Evolutionary conservation across 2,888 invertebrate species (phyloP).

Genomic region (Pimpla rufipes): DNA sequence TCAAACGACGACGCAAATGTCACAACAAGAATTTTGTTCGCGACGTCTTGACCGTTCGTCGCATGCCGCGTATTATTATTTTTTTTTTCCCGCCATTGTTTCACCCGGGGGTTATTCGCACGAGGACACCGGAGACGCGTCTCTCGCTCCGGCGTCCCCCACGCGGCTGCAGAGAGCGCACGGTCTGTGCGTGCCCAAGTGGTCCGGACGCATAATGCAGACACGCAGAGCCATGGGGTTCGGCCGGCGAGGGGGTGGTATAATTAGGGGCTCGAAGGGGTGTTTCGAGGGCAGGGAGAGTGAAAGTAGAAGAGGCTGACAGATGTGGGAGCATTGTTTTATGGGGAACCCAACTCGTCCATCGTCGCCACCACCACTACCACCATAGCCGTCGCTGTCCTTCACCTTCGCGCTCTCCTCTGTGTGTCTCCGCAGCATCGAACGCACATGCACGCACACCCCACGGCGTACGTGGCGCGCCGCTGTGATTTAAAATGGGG

Average conservation of each 20-base stretch:
- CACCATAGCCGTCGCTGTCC: conserved; percentile 48
- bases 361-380: conserved; percentile 58
- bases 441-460: conserved; percentile 70
- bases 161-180: conserved; percentile 31
- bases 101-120: conserved; percentile 53
- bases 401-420: conserved; percentile 62
- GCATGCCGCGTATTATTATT: too few species aligned
- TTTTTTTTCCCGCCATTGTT: conserved; percentile 50
- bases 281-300: conserved; percentile 77
- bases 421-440: conserved; percentile 72
- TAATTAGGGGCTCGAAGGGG: conserved; percentile 85
- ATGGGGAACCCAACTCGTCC: conserved; percentile 80
- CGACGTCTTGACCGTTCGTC: conserved; percentile 81
- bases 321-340: conserved; percentile 86
- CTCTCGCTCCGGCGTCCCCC: conserved; percentile 78
- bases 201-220: conserved; percentile 84
- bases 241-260: conserved; percentile 79
- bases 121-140: conserved; percentile 77
- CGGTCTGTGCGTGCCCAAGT: conserved; percentile 84
- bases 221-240: conserved; percentile 72
- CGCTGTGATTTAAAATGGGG: conserved; percentile 84
- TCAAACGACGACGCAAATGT: conserved; percentile 7
- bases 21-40: too few species aligned
- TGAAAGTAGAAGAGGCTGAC: conserved; percentile 84
- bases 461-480: conserved; percentile 80